Evolutionary conservation across 2,888 invertebrate genomes (phyloP), one percentile per base, ranked within the genome.

Genomic region (Pollenia griseotomentosa): DNA sequence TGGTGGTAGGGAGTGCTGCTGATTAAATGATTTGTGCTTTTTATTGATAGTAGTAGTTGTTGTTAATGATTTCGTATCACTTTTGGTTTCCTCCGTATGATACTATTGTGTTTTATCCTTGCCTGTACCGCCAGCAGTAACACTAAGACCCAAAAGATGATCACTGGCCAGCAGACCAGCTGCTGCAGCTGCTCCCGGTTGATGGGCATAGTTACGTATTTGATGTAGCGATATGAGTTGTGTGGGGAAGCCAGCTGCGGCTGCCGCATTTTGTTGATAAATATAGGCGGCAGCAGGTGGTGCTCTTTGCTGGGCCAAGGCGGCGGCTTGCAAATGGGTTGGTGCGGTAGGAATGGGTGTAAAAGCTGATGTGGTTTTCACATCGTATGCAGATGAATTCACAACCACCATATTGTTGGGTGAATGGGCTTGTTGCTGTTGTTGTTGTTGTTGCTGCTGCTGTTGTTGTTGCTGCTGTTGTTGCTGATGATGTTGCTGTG

Each of bases 171-270:
- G 94, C 88, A 96, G 95, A 88, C 97, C 96, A 63, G 91, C 90
- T 82, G 91, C 89, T 71, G 89, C 89, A 55, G 90, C 90, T 73
- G 91, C 90, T 51, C 92, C 91, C 66, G 98, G 98, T 93, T 98
- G 98, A 93, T 98, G 98, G 89, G 98, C 97, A 94, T 98, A 99
- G 94, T 98, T 98, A 94, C 98, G 96, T 92, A 99, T 99, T 94
- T 99, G 98, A 94, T 99, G 98, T 90, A 99, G 95, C 89, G 98
- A 98, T 93, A 98, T 98, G 93, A 98, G 95, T 94, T 98, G 98
- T 93, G 98, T 98, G 78, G 98, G 98, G 93, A 98, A 98, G 77
- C 95, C 94, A 71, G 96, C 95, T 1, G 96, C 95, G 88, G 95
- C 92, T n/a, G 91, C 91, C 10, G 90, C 92, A 88, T 93, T 93